Evolutionary conservation across 2,113 vertebrate genomes (phyloP).

Genomic region (Thermophis baileyi): DNA sequence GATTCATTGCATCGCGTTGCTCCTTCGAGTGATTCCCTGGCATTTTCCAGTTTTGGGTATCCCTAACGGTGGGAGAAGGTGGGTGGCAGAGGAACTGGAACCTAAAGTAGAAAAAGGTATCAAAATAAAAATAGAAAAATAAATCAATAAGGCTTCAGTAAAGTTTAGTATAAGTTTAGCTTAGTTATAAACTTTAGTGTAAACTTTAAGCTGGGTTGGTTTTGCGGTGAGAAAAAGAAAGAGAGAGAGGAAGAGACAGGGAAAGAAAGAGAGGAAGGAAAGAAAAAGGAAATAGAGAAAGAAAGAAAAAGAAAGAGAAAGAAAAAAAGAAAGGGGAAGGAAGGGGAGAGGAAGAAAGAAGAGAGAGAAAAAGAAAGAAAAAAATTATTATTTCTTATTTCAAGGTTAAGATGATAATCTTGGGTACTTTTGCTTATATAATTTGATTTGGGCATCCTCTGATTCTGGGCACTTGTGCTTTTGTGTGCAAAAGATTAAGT

Average conservation of each 20-base stretch:
- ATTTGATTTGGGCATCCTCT: neutral
- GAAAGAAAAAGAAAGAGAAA: too few relatives aligned
- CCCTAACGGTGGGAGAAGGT: neutral
- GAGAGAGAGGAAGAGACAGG: too few relatives aligned
- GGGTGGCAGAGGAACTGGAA: neutral
- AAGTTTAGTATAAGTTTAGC: neutral
- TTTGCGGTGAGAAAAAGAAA: neutral
- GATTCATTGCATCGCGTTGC: neutral
- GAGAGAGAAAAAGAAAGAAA: neutral
- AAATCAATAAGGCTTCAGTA: neutral
- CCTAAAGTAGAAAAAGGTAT: neutral
- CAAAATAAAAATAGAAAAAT: neutral
- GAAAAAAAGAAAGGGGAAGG: too few relatives aligned
- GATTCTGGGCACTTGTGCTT: too few relatives aligned
- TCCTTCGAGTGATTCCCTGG: neutral
- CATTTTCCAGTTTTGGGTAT: neutral
- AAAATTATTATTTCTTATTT: neutral
- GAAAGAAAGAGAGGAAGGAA: neutral
- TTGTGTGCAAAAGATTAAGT: neutral
- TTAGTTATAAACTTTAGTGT: neutral
- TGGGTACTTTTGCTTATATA: neutral
- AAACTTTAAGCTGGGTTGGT: neutral
- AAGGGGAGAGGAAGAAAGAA: too few relatives aligned
- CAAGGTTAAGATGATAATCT: neutral
- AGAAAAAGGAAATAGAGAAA: neutral